Conservation (phyloP, 1,140 invertebrate species). For the Musca domestica region DNA sequence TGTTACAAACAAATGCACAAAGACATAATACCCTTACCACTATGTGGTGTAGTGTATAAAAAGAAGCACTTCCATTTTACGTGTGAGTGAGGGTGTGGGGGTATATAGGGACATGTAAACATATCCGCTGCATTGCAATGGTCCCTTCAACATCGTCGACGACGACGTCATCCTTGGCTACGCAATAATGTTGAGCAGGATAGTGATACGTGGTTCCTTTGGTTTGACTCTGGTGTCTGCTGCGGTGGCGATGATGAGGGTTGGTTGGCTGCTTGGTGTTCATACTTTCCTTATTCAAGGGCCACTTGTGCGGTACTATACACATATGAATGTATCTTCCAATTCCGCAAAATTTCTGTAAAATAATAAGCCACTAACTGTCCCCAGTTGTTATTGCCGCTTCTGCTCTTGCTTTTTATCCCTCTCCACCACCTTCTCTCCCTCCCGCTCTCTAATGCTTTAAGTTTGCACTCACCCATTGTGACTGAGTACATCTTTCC, state of each 20-base stretch:
- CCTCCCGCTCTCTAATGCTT: background rate
- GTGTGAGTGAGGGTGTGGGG: no score
- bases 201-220: no score
- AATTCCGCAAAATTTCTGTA: slow-evolving; percentile 7
- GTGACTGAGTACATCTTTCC: slow-evolving; percentile 2
- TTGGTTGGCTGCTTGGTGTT: slow-evolving; percentile 1
- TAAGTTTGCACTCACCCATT: background rate
- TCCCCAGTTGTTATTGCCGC: background rate
- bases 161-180: no score
- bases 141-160: background rate
- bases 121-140: background rate
- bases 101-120: background rate
- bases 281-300: background rate
- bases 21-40: no score
- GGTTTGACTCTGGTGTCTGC: no score
- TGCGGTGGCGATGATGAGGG: background rate
- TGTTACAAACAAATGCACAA: no score
- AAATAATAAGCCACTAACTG: slow-evolving; percentile 18
- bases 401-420: background rate
- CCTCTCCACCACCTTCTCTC: background rate
- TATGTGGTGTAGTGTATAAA: no score
- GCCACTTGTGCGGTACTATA: background rate
- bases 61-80: no score
- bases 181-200: no score
- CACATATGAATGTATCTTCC: slow-evolving; percentile 15